Evolutionary conservation across 1,140 invertebrate genomes (phyloP).

Genomic region (Lerema accius): DNA sequence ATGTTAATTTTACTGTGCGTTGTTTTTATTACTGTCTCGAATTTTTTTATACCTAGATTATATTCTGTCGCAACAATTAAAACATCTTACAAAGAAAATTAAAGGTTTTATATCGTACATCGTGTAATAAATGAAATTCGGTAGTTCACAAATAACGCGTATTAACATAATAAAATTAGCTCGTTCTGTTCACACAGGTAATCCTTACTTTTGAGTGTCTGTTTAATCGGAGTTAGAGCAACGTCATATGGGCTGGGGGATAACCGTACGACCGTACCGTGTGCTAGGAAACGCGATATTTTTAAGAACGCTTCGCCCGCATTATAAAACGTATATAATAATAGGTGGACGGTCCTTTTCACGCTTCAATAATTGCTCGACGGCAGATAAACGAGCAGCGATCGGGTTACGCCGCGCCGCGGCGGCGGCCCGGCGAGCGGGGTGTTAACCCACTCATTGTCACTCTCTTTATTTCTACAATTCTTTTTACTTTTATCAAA

Average conservation of each 20-base stretch:
- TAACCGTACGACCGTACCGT: too few relatives aligned
- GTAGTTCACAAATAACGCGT: too few relatives aligned
- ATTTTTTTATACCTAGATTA: too few relatives aligned
- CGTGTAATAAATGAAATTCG: too few relatives aligned
- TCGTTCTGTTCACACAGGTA: conserved; percentile 1
- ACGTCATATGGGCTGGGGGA: conserved; percentile 43
- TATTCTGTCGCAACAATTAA: too few relatives aligned
- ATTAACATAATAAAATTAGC: not conserved
- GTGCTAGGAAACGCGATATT: conserved; percentile 77
- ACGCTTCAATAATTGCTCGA: conserved; percentile 82
- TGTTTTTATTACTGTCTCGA: too few relatives aligned
- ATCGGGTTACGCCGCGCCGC: conserved; percentile 65
- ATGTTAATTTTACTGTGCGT: too few relatives aligned
- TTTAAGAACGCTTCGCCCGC: conserved; percentile 77
- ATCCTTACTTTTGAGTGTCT: conserved; percentile 16
- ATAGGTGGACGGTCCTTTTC: conserved; percentile 81
- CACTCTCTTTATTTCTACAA: conserved; percentile 51
- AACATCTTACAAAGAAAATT: too few relatives aligned
- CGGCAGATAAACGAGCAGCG: conserved; percentile 76
- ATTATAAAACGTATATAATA: conserved; percentile 80
- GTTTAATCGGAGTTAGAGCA: conserved; percentile 22
- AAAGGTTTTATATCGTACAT: too few relatives aligned
- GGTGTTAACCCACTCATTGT: conserved; percentile 53
- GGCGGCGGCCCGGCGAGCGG: conserved; percentile 52
- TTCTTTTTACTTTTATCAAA: conserved; percentile 50